Percentiles rank a stretch among this genome's conserved stretches.
Conservation (phyloP, 2,797 vertebrate genomes). For the Phaenicophaeus curvirostris region DNA sequence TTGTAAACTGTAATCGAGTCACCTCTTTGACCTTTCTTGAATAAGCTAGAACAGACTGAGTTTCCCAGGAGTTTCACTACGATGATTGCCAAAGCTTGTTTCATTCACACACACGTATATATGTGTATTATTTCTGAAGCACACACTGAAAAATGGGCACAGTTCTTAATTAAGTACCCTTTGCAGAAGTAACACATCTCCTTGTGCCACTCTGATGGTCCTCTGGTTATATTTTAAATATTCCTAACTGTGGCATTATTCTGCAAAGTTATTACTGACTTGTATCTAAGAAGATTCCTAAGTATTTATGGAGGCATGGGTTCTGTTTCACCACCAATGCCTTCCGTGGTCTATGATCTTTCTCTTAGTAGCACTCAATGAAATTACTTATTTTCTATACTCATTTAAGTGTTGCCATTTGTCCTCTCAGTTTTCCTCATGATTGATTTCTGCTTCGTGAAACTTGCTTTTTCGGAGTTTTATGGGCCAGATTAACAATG, state of each 20-base stretch:
- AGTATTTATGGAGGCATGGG: fast-evolving
- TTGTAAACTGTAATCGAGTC: neutral
- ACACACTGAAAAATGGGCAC: neutral
- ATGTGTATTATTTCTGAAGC: neutral
- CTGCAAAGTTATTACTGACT: neutral
- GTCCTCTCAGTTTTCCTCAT: neutral
- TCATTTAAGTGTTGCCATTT: neutral
- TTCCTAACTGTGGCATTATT: neutral
- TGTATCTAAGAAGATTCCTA: neutral
- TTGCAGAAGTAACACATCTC: neutral
- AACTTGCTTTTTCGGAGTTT: neutral
- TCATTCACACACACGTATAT: fast-evolving
- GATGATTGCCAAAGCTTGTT: neutral
- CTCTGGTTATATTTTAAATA: neutral
- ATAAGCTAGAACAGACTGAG: neutral
- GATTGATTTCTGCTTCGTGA: neutral
- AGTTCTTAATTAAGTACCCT: neutral
- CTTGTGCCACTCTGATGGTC: neutral
- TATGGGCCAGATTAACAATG: neutral
- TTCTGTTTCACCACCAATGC: neutral
- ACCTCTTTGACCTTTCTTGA: neutral
- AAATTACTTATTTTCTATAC: neutral
- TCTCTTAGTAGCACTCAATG: neutral
- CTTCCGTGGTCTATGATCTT: neutral
- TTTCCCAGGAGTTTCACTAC: neutral